Percentiles rank a stretch among this genome's conserved stretches.
phyloP scores from a whole-genome alignment of 2,113 vertebrate species.

The Etia nguti region DNA sequence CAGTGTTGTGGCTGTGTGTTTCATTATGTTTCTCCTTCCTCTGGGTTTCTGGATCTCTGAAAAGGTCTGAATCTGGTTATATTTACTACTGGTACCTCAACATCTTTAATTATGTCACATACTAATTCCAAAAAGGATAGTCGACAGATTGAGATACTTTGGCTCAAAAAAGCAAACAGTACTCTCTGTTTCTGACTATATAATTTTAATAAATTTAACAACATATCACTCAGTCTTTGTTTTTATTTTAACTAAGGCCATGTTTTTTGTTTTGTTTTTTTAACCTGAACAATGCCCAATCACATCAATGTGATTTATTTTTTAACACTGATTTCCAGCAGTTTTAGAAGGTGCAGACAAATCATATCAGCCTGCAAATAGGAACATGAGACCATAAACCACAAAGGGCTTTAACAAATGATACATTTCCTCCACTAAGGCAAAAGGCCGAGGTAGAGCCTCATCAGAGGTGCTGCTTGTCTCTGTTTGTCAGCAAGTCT shows the following conservation, averaged over 20 bases:
- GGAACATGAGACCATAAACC: background rate
- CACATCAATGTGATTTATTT: background rate
- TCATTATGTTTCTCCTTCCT: accelerated
- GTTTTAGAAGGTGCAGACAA: background rate
- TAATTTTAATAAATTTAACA: background rate
- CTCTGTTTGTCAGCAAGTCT: background rate
- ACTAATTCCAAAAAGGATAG: background rate
- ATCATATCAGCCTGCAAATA: background rate
- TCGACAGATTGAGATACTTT: background rate
- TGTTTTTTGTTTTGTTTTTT: background rate
- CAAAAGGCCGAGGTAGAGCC: background rate
- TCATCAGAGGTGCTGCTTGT: background rate
- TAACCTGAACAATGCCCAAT: background rate
- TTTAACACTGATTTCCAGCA: background rate
- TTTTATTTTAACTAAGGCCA: background rate
- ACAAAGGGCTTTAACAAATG: background rate
- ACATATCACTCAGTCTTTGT: background rate
- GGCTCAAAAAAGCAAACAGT: background rate
- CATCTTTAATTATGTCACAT: background rate
- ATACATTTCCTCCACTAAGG: background rate
- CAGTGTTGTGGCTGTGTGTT: background rate
- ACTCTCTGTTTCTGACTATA: background rate
- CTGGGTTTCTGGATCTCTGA: background rate
- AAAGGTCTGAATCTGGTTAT: background rate
- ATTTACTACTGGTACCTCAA: background rate